Percentiles rank a stretch among this genome's conserved stretches.
These are phyloP conservation scores for Andrena hattorfiana DNA, from an alignment of 2,888 invertebrate species.

Conservation along the genomic window DNA sequence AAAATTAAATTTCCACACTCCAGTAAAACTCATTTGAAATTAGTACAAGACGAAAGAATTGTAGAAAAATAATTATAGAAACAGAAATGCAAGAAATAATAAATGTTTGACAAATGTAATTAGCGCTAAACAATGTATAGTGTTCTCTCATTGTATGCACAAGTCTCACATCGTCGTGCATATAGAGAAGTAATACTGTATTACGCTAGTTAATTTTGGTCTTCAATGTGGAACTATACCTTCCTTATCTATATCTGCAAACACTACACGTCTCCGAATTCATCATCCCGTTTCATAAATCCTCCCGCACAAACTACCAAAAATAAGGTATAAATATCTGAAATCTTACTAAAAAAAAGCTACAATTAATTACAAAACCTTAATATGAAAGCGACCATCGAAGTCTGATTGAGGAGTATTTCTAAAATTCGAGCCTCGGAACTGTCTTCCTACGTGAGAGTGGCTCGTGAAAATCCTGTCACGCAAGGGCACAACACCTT, in stretches of 20 bases:
- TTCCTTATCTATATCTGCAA: background rate
- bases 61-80: no score
- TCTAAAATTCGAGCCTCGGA: background rate
- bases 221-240: background rate
- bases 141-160: no score
- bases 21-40: no score
- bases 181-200: background rate
- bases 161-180: no score
- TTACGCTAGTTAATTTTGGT: background rate
- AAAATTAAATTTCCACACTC: background rate
- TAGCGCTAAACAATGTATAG: no score
- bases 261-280: background rate
- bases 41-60: no score
- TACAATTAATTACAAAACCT: background rate
- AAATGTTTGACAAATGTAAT: no score
- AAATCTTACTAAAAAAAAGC: background rate
- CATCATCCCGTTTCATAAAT: background rate
- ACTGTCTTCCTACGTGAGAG: background rate
- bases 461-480: background rate
- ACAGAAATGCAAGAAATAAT: no score
- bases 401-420: background rate
- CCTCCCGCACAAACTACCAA: background rate
- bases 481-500: slow-evolving; percentile 27
- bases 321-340: background rate
- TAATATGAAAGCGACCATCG: background rate